Evolutionary conservation across 1,140 invertebrate species (phyloP), one percentile per base, ranked within the genome.

Genomic region (Halesus radiatus): DNA sequence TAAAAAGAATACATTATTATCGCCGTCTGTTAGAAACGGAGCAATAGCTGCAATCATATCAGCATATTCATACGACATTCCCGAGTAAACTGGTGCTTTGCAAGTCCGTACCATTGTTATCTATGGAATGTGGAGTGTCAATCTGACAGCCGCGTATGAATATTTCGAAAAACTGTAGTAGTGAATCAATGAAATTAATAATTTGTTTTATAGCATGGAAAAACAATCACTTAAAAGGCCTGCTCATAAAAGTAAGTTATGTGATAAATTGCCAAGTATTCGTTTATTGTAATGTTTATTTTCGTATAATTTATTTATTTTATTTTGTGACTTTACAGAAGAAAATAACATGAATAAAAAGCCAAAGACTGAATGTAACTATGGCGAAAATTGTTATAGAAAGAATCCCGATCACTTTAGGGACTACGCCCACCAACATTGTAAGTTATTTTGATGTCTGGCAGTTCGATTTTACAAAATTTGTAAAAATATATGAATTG

Each of bases 341-440:
- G 60, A 64, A n/a, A 22, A 66, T 56, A 78, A 78, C 10, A 72
- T 60, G 68, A 62, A 32, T n/a, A 79, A 79, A 74, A 79, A 73
- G 37, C 32, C 58, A 10, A 90, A 88, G 83, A 88, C 86, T 83
- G 87, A 88, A 70, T 96, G 95, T 87, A 92, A 90, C 66, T 95
- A 94, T 85, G 93, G 91, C 1, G 90, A 91, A 29, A 92, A 92
- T 81, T 98, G 96, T 85, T 97, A 96, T 84, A 89, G 96, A 81
- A 92, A 93, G 83, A 97, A 96, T 91, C 93, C 94, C 6, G 91
- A 93, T 83, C 96, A 98, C 88, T 94, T 97, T 72, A 90, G 90
- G 60, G 93, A 97, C 86, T 96, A 92, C 88, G 91, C 91, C 68
- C 96, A 97, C 91, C 91, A 93, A 6, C 94, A 95, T 85, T 91